Evolutionary conservation across 2,888 invertebrate species (phyloP).

Genomic region (Drosophila melanosoma): DNA sequence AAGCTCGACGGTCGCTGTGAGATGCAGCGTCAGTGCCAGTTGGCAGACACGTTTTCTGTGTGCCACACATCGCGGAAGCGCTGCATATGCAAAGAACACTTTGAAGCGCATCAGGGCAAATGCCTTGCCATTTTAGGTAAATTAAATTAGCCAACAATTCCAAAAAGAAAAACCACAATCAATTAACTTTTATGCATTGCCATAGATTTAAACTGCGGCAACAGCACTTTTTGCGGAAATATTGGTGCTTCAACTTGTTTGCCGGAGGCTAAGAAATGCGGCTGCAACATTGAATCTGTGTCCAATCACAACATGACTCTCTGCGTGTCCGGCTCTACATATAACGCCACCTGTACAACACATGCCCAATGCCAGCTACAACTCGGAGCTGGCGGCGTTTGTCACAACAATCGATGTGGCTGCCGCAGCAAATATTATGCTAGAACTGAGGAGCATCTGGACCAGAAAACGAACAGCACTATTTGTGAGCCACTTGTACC

Average conservation of each 20-base stretch:
- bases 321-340: conserved; percentile 38
- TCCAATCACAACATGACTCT: conserved; percentile 45
- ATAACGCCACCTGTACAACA: conserved; percentile 39
- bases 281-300: conserved; percentile 41
- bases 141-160: background rate
- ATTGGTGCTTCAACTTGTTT: conserved; percentile 48
- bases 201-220: conserved; percentile 48
- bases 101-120: conserved; percentile 52
- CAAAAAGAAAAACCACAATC: background rate
- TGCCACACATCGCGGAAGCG: conserved; percentile 57
- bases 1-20: conserved; percentile 73
- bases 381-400: conserved; percentile 51
- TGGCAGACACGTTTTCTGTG: conserved; percentile 65
- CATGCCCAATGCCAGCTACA: conserved; percentile 62
- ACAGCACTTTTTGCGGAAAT: conserved; percentile 29
- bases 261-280: conserved; percentile 35
- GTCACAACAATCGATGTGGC: conserved; percentile 44
- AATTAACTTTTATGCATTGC: background rate
- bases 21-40: conserved; percentile 73
- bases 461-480: background rate
- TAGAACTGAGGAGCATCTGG: background rate
- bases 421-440: conserved; percentile 49
- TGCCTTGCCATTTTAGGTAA: conserved; percentile 78
- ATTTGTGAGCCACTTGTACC: conserved; percentile 38
- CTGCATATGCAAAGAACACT: conserved; percentile 75